phyloP scores from a whole-genome alignment of 2,888 invertebrate genomes.

The Chloroclysta siterata region DNA sequence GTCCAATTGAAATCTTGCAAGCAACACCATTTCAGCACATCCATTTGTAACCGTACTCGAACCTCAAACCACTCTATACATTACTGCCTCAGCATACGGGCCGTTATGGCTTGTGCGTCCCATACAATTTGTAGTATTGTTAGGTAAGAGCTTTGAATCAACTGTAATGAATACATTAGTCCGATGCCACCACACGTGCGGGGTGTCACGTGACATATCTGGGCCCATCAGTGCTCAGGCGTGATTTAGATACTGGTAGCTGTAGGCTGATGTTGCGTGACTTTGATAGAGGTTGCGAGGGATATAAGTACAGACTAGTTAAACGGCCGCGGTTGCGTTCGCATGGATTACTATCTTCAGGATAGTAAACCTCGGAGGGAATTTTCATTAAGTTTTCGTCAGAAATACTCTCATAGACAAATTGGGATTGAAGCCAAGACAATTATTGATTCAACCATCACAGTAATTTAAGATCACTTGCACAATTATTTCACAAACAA shows the following conservation, averaged over 20 bases:
- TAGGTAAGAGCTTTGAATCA: constrained; percentile 40
- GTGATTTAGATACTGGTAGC: constrained; percentile 38
- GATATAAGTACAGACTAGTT: not conserved
- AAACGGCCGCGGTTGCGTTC: not conserved
- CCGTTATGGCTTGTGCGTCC: constrained; percentile 27
- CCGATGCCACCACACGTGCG: constrained; percentile 29
- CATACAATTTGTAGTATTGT: constrained; percentile 33
- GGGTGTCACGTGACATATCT: constrained; percentile 36
- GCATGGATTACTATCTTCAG: not conserved
- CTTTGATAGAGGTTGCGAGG: constrained; percentile 34
- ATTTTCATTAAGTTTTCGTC: no score
- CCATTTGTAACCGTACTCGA: constrained; percentile 19
- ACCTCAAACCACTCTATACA: constrained; percentile 14
- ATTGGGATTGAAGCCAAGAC: no score
- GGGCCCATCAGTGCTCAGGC: constrained; percentile 28
- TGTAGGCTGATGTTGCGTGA: constrained; percentile 36
- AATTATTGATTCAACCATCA: no score
- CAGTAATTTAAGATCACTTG: no score
- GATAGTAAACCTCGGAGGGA: not conserved
- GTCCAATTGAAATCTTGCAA: constrained; percentile 18
- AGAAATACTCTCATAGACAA: no score
- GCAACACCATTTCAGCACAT: constrained; percentile 24
- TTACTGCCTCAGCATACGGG: constrained; percentile 18
- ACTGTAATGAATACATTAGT: constrained; percentile 46
- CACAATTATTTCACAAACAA: no score